Evolutionary conservation across 23 tunicate species (phyloP).

Genomic region (Halocynthia roretzi): DNA sequence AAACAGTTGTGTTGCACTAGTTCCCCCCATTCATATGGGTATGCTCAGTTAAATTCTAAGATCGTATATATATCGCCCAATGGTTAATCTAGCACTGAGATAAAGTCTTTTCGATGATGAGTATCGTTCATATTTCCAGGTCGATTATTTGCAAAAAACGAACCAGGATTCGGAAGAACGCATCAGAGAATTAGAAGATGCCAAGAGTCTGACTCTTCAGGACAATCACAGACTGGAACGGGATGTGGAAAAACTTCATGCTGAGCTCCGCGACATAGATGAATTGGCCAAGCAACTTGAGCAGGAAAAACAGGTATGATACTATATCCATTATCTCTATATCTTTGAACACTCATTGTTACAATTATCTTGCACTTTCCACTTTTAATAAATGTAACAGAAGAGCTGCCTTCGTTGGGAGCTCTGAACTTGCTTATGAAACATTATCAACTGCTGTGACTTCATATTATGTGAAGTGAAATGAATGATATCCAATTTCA

Average conservation of each 20-base stretch:
- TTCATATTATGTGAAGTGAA: no score
- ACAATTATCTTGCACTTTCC: background rate
- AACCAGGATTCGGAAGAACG: slow-evolving; percentile 86
- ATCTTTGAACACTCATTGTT: background rate
- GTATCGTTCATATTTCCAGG: slow-evolving; percentile 3
- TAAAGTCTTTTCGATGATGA: no score
- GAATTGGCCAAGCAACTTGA: slow-evolving; percentile 83
- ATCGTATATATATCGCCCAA: no score
- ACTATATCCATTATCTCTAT: background rate
- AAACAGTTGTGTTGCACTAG: no score
- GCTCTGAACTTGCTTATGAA: no score
- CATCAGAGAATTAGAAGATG: slow-evolving; percentile 73
- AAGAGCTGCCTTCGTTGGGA: no score
- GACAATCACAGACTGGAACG: slow-evolving; percentile 45
- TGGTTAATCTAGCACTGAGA: no score
- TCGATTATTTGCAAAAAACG: slow-evolving; percentile 86
- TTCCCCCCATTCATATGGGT: no score
- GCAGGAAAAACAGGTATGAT: slow-evolving; percentile 49
- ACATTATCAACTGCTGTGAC: no score
- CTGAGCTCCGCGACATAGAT: slow-evolving; percentile 85
- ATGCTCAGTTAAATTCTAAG: no score
- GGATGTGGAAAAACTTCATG: slow-evolving; percentile 80
- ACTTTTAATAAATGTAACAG: background rate
- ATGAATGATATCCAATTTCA: background rate
- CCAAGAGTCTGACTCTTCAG: slow-evolving; percentile 52